Evolutionary conservation across 2,113 vertebrate species (phyloP).

Genomic region (Rhinoderma darwinii): DNA sequence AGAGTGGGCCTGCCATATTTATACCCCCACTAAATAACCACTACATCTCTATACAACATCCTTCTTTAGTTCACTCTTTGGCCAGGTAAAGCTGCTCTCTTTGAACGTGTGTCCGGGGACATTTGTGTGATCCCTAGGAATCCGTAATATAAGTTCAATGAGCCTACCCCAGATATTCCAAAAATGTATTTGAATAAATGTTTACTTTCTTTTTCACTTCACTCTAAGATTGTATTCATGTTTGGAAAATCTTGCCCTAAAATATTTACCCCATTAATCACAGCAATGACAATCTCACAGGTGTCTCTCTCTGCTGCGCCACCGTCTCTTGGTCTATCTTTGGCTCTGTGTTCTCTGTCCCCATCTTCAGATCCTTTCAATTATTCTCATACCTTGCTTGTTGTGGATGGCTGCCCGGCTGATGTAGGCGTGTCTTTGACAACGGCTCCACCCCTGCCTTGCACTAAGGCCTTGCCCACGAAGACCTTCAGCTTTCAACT

Average conservation of each 20-base stretch:
- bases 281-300: not conserved
- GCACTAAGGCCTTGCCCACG: not conserved
- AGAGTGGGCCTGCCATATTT: too few relatives aligned
- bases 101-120: too few relatives aligned
- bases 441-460: not conserved
- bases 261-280: not conserved
- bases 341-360: slow-evolving; percentile 59
- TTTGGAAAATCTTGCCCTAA: not conserved
- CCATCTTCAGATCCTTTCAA: slow-evolving; percentile 52
- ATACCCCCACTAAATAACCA: too few relatives aligned
- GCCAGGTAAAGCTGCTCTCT: too few relatives aligned
- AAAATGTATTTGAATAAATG: not conserved
- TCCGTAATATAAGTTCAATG: too few relatives aligned
- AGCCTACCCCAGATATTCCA: too few relatives aligned
- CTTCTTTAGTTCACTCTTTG: too few relatives aligned
- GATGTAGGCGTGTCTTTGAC: slow-evolving; percentile 24
- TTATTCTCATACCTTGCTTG: slow-evolving; percentile 34
- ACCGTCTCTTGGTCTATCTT: slow-evolving; percentile 52
- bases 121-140: too few relatives aligned
- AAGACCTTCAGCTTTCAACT: slow-evolving; percentile 75
- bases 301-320: slow-evolving; percentile 35
- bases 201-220: not conserved
- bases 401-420: slow-evolving; percentile 54
- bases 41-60: too few relatives aligned
- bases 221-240: not conserved